Conservation (phyloP, 2,113 vertebrate species). For the Stictonetta naevosa region DNA sequence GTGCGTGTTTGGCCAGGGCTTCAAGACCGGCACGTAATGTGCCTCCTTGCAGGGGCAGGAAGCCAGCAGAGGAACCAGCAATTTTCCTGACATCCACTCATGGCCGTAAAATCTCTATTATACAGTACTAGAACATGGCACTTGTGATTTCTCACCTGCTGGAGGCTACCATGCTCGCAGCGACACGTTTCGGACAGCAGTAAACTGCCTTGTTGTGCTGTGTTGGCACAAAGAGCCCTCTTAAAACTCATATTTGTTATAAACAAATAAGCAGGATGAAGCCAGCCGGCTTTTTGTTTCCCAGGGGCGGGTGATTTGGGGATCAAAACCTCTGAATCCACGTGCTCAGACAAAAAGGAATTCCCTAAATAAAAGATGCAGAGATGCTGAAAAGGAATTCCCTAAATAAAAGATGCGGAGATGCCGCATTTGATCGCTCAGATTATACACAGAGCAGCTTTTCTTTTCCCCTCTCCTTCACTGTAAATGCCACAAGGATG, state of each 20-base stretch:
- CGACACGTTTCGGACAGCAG: background rate
- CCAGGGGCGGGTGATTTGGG: background rate
- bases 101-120: background rate
- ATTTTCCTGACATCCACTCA: background rate
- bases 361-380: background rate
- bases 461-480: background rate
- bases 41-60: background rate
- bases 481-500: background rate
- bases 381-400: background rate
- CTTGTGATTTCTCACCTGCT: background rate
- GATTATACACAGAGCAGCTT: background rate
- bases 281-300: background rate
- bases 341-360: background rate
- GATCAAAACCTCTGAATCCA: background rate
- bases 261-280: background rate
- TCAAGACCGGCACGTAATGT: rapidly evolving
- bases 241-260: background rate
- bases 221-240: background rate
- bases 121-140: rapidly evolving
- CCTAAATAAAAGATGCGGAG: background rate
- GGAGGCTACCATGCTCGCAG: background rate
- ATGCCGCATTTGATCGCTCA: background rate
- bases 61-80: background rate
- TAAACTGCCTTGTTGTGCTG: background rate
- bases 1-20: rapidly evolving